Base-by-base conservation (phyloP, 2,888 invertebrate genomes). In the Leucophenga montana region DNA sequence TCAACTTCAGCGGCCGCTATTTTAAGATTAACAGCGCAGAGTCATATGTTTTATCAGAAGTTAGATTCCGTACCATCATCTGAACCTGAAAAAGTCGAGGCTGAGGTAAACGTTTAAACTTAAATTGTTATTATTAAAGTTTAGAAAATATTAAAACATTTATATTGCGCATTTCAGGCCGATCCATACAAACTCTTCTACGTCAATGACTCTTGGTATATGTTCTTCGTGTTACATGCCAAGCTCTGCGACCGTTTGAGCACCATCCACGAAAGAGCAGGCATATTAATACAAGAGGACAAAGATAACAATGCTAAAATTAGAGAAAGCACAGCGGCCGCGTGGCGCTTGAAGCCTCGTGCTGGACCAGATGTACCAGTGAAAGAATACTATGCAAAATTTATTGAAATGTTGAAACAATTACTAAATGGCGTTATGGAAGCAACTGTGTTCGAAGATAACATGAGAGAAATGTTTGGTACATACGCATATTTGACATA, bases 401-500 rank as follows among this genome's bases (percentile, higher is more conserved):
- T 99, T 86, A 89, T 99, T 77, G 98, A 98, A 80, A 95, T 98
- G 93, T 94, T 99, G 14, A 95, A 96, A 87, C 97, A 96, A 85
- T 93, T 99, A 66, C 90, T 99, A 53, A 99, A 99, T 87, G 97
- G 98, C 39, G 98, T 98, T 88, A 94, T 97, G 91, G 99, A 99
- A 83, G 91, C 95, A 4, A 92, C 93, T 66, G 93, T 94, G 0
- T 99, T 95, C 88, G 99, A 99, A 87, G 99, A 99, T 88, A 95
- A 95, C 0, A 91, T 98, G 73, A 88, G 98, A 13, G 98, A 98
- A 90, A 97, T 99, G 97, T 97, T 96, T 88, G 96, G 98, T 73
- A 98, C 98, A 82, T 95, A 97, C 87, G 99, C 99, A 0, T 99
- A 98, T 87, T 94, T 97, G 53, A 96, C 97, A 4, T 99, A 98